Evolutionary conservation across 2,888 invertebrate genomes (phyloP).

Genomic region (Cerastis leucographa): DNA sequence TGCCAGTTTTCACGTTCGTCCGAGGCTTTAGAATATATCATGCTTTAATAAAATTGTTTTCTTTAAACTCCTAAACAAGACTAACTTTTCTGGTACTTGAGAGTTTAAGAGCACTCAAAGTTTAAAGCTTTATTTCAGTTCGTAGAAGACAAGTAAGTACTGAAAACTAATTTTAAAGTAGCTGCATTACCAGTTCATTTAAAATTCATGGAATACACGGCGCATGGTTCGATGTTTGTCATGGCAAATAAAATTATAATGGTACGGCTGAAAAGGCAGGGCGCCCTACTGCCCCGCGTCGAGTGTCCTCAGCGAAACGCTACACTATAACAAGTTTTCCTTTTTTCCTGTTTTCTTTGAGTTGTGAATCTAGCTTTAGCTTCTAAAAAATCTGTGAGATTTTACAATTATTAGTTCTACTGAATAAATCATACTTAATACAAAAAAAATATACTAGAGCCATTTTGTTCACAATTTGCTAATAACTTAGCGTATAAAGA

Average conservation of each 20-base stretch:
- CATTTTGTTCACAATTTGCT: not conserved
- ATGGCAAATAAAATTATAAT: slow-evolving; percentile 56
- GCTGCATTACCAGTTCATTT: slow-evolving; percentile 54
- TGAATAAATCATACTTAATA: not conserved
- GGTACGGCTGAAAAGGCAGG: slow-evolving; percentile 49
- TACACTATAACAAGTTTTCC: slow-evolving; percentile 42
- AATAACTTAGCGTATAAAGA: not conserved
- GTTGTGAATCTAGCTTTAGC: slow-evolving; percentile 15
- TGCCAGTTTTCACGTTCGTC: not conserved
- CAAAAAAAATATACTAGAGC: not conserved
- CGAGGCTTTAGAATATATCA: slow-evolving; percentile 20
- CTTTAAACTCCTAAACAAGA: slow-evolving; percentile 49
- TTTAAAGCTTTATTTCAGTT: slow-evolving; percentile 57
- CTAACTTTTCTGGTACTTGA: slow-evolving; percentile 51
- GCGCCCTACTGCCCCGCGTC: slow-evolving; percentile 41
- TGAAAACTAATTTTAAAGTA: slow-evolving; percentile 55
- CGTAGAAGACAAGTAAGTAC: slow-evolving; percentile 55
- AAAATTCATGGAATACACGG: slow-evolving; percentile 55
- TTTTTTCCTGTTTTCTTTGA: slow-evolving; percentile 22
- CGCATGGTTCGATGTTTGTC: slow-evolving; percentile 48
- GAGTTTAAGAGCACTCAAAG: slow-evolving; percentile 55
- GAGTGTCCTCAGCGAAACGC: slow-evolving; percentile 49
- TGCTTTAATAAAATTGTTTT: slow-evolving; percentile 43
- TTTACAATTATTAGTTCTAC: not conserved
- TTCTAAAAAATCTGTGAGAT: no score